Conservation (phyloP, 2,888 invertebrate genomes). For the Troides aeacus region DNA sequence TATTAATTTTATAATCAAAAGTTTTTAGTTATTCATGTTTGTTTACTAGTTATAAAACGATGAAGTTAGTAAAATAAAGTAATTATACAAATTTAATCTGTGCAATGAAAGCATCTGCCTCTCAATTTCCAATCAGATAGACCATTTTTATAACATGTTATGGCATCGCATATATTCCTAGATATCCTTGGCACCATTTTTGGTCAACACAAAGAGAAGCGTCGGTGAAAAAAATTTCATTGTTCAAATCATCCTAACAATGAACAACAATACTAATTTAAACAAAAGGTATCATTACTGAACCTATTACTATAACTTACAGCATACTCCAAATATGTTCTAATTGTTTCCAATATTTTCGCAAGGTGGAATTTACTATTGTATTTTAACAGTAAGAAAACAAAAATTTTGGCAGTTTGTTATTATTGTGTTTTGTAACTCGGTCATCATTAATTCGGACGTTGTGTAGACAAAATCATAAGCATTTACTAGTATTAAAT, state of each 20-base stretch:
- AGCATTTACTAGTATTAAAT: slow-evolving; percentile 4
- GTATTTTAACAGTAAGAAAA: neutral
- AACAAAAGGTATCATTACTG: slow-evolving; percentile 6
- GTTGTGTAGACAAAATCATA: neutral
- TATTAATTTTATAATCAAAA: neutral
- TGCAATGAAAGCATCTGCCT: slow-evolving; percentile 35
- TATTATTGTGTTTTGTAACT: neutral
- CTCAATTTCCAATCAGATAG: slow-evolving; percentile 12
- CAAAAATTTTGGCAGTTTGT: neutral
- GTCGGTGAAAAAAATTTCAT: neutral
- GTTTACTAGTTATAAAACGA: neutral
- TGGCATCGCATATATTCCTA: slow-evolving; percentile 22
- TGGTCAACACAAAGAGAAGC: neutral
- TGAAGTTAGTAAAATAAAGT: neutral
- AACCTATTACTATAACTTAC: neutral
- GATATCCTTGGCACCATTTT: slow-evolving; percentile 31
- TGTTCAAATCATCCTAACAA: slow-evolving; percentile 39
- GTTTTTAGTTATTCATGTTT: neutral
- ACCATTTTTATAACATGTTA: slow-evolving; percentile 7
- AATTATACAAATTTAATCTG: neutral
- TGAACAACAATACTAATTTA: slow-evolving; percentile 29
- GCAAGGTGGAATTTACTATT: neutral
- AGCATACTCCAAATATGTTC: slow-evolving; percentile 5
- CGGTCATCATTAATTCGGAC: neutral
- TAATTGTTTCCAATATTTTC: slow-evolving; percentile 16